A percentile compares a stretch with the other conserved stretches of the same genome.
These are phyloP conservation scores for Zophobas morio DNA, from an alignment of 1,140 invertebrate genomes.

Conservation along the genomic window DNA sequence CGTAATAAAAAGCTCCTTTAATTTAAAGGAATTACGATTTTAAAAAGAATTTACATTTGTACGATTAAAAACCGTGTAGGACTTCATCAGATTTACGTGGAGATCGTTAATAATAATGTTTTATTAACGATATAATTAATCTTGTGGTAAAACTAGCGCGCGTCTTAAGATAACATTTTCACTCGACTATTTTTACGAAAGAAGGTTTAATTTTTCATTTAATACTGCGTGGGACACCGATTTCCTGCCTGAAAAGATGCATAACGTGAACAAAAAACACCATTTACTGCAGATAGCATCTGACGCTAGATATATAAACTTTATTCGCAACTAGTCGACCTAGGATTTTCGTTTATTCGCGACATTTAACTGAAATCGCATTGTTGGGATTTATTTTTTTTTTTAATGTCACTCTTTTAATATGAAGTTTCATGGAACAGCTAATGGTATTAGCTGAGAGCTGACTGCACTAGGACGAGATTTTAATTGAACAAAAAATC, in stretches of 20 bases:
- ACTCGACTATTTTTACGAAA: not conserved
- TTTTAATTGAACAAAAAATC: too few relatives aligned
- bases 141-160: not conserved
- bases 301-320: not conserved
- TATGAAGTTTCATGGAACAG: slow-evolving; percentile 4
- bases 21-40: too few relatives aligned
- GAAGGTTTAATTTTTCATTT: slow-evolving; percentile 5
- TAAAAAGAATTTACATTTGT: not conserved
- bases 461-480: too few relatives aligned
- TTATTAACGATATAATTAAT: not conserved
- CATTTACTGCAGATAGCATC: slow-evolving; percentile 11
- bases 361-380: slow-evolving; percentile 7
- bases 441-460: not conserved
- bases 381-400: not conserved
- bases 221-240: slow-evolving; percentile 1
- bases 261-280: slow-evolving; percentile 9
- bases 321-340: slow-evolving; percentile 1
- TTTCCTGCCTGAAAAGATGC: slow-evolving; percentile 4
- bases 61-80: not conserved
- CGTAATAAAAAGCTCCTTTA: too few relatives aligned
- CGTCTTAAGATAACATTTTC: not conserved
- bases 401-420: not conserved
- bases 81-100: not conserved
- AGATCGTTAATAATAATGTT: not conserved
- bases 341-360: slow-evolving; percentile 6